phyloP scores from a whole-genome alignment of 2,797 vertebrate species.

The Euphonia xanthogaster region DNA sequence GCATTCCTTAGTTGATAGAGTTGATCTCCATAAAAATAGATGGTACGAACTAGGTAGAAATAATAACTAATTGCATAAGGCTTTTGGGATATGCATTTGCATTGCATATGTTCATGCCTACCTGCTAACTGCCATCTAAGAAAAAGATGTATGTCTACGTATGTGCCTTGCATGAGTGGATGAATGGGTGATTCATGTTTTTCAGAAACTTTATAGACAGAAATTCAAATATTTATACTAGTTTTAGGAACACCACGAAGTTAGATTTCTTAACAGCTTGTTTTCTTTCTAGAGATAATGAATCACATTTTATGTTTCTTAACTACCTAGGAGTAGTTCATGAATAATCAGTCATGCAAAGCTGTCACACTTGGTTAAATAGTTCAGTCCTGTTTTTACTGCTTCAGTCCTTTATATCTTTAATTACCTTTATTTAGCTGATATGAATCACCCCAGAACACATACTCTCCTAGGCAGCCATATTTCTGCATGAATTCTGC shows the following conservation, averaged over 20 bases:
- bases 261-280: background rate
- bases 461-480: background rate
- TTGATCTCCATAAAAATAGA: background rate
- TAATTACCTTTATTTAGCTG: constrained; percentile 50
- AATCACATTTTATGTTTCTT: constrained; percentile 43
- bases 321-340: constrained; percentile 25
- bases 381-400: constrained; percentile 13
- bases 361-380: constrained; percentile 36
- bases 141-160: background rate
- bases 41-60: background rate
- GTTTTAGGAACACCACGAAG: background rate
- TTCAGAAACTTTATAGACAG: background rate
- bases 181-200: background rate
- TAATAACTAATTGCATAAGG: background rate
- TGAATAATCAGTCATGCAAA: constrained; percentile 55
- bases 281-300: constrained; percentile 49
- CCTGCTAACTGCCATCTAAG: background rate
- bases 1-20: background rate
- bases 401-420: constrained; percentile 24
- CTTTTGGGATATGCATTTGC: background rate
- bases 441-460: constrained; percentile 25
- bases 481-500: background rate
- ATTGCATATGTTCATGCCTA: background rate
- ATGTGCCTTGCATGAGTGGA: background rate
- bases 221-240: background rate